Conservation (phyloP, 2,113 vertebrate genomes). For the Machaerirhynchus nigripectus region DNA sequence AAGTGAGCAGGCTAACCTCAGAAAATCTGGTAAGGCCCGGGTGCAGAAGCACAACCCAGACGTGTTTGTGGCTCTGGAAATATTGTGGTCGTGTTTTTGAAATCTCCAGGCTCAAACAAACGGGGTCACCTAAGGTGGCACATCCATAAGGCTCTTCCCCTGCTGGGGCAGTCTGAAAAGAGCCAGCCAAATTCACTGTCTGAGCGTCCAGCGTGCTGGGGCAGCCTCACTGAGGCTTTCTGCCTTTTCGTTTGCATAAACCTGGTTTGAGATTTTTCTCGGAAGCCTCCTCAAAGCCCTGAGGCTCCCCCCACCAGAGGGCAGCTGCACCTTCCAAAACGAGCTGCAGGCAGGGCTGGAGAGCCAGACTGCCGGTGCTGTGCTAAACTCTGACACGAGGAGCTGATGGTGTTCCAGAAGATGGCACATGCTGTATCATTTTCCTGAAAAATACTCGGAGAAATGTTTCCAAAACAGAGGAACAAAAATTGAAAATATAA, state of each 20-base stretch:
- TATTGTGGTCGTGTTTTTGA: neutral
- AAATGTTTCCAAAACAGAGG: neutral
- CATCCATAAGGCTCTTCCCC: neutral
- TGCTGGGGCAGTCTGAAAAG: neutral
- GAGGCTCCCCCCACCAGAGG: neutral
- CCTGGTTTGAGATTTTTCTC: neutral
- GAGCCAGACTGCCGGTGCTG: neutral
- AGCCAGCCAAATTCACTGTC: neutral
- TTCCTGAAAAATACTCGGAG: neutral
- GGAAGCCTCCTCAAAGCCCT: neutral
- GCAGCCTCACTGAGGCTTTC: neutral
- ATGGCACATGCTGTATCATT: neutral
- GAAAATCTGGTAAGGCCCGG: slow-evolving; percentile 84
- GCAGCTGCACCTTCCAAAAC: neutral
- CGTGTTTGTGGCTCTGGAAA: neutral
- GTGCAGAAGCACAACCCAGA: neutral
- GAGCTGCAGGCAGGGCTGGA: neutral
- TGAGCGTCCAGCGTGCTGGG: neutral
- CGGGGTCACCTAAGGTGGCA: neutral
- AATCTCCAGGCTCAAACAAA: neutral
- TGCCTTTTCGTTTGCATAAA: neutral
- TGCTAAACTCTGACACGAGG: neutral
- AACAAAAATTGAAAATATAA: neutral
- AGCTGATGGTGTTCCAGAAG: neutral
- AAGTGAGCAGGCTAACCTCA: slow-evolving; percentile 84